A percentile compares a stretch with the other conserved stretches of the same genome.
These are phyloP conservation scores for Xenopus petersii DNA, from an alignment of 2,797 vertebrate species.

Conservation along the genomic window DNA sequence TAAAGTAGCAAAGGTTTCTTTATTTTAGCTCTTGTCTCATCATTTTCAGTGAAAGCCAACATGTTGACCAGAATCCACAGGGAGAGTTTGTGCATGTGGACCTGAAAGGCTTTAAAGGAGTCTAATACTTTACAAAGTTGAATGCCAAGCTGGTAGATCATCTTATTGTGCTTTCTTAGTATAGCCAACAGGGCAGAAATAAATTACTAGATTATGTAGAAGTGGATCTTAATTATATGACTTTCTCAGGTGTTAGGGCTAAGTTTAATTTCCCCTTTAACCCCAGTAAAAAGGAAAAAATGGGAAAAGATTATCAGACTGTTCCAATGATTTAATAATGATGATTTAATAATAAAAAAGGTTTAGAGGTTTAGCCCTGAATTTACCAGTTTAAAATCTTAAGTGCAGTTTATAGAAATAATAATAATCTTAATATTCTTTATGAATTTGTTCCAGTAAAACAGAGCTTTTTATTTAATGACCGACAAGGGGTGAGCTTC, in stretches of 20 bases:
- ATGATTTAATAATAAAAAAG: too few relatives aligned
- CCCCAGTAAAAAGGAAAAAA: too few relatives aligned
- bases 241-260: constrained; percentile 26
- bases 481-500: too few relatives aligned
- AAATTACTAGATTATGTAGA: constrained; percentile 25
- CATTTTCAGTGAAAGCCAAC: constrained; percentile 50
- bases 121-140: constrained; percentile 25
- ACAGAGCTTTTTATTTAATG: too few relatives aligned
- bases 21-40: constrained; percentile 26
- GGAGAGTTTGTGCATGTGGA: constrained; percentile 27
- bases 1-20: constrained; percentile 42
- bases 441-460: too few relatives aligned
- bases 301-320: too few relatives aligned
- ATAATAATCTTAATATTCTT: too few relatives aligned
- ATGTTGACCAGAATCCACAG: constrained; percentile 52
- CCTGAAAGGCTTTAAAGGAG: constrained; percentile 61
- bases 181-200: constrained; percentile 21
- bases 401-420: too few relatives aligned
- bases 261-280: too few relatives aligned
- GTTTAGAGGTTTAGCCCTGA: too few relatives aligned
- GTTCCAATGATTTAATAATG: too few relatives aligned
- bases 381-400: too few relatives aligned
- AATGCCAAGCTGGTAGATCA: constrained; percentile 24
- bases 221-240: constrained; percentile 25
- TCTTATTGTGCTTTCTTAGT: constrained; percentile 11